Conservation (phyloP, 2,888 invertebrate species). For the Cryptophagus acutangulus region DNA sequence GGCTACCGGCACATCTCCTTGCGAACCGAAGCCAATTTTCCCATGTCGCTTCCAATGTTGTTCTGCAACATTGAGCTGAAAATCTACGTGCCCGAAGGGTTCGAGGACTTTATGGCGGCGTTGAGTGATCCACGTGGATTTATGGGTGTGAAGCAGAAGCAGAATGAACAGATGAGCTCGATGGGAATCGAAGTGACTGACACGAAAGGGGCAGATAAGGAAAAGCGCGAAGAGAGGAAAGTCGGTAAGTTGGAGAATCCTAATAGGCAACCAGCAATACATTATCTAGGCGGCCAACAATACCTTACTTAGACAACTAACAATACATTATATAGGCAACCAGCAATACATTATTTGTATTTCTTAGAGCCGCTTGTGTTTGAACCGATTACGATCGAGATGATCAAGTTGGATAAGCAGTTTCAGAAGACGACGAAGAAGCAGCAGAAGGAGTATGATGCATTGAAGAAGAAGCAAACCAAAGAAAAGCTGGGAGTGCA, state of each 20-base stretch:
- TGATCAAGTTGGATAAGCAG: slow-evolving; percentile 81
- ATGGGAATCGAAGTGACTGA: slow-evolving; percentile 78
- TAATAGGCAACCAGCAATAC: not conserved
- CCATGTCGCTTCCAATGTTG: slow-evolving; percentile 97
- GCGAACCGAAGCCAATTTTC: slow-evolving; percentile 97
- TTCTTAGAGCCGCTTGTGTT: slow-evolving; percentile 67
- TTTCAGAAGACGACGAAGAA: slow-evolving; percentile 91
- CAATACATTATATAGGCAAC: too few relatives aligned
- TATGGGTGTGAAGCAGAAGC: slow-evolving; percentile 79
- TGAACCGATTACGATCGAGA: slow-evolving; percentile 86
- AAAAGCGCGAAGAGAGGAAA: slow-evolving; percentile 67
- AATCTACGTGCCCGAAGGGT: slow-evolving; percentile 99
- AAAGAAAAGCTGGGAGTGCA: slow-evolving; percentile 90
- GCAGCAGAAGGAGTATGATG: slow-evolving; percentile 92
- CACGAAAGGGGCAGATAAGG: slow-evolving; percentile 53
- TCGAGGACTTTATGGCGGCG: slow-evolving; percentile 98
- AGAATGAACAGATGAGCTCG: slow-evolving; percentile 88
- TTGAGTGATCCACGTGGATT: slow-evolving; percentile 92
- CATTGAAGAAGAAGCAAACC: slow-evolving; percentile 84
- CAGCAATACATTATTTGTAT: too few relatives aligned
- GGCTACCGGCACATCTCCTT: slow-evolving; percentile 97
- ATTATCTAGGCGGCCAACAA: too few relatives aligned
- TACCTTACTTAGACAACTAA: too few relatives aligned
- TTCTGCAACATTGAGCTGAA: slow-evolving; percentile 99
- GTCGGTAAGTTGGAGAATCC: slow-evolving; percentile 51